These are phyloP conservation scores for Sialia sialis DNA, from an alignment of 2,113 vertebrate species.

Conservation along the genomic window DNA sequence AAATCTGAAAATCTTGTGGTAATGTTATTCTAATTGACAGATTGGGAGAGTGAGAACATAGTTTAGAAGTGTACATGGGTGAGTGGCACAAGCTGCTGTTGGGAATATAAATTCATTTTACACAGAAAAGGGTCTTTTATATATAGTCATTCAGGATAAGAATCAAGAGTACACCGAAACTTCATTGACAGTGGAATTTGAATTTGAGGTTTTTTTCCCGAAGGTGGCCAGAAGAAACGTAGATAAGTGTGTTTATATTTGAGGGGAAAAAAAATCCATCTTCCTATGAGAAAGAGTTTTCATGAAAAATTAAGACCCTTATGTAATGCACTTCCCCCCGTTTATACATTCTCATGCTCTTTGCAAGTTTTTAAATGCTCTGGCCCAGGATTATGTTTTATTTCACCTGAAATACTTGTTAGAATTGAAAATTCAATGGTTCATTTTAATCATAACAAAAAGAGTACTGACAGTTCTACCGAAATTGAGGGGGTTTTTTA, in stretches of 20 bases:
- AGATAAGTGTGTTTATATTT: not conserved
- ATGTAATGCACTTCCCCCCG: not conserved
- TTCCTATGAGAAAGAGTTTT: not conserved
- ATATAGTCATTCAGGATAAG: not conserved
- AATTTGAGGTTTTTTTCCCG: not conserved
- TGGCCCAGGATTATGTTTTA: not conserved
- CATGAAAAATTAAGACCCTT: not conserved
- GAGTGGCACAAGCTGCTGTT: not conserved
- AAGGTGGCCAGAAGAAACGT: not conserved
- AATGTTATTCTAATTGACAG: not conserved
- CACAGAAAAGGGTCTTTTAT: not conserved
- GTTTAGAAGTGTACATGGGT: not conserved
- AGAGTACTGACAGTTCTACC: not conserved
- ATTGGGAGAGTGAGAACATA: fast-evolving
- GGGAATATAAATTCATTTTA: not conserved
- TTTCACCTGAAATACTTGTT: not conserved
- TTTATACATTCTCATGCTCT: not conserved
- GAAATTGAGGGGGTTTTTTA: fast-evolving
- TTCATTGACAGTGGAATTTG: not conserved
- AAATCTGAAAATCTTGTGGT: not conserved
- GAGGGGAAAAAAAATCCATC: not conserved
- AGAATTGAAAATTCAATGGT: not conserved
- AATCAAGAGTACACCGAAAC: not conserved
- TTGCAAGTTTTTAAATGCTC: not conserved
- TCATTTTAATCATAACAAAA: not conserved